Percentiles rank a stretch among this genome's conserved stretches.
These are phyloP conservation scores for Pseudococcus viburni DNA, from an alignment of 2,888 invertebrate genomes.

Conservation along the genomic window DNA sequence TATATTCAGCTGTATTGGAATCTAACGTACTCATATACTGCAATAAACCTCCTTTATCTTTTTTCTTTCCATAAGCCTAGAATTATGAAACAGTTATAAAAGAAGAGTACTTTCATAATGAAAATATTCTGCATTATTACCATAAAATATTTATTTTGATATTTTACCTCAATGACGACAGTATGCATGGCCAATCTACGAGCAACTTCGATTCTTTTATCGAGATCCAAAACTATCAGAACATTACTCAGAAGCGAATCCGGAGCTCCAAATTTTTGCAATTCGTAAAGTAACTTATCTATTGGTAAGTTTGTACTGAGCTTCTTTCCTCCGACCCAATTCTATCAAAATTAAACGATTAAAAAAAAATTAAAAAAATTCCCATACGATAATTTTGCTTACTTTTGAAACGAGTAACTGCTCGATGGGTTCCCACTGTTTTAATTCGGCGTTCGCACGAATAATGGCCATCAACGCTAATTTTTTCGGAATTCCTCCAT, in stretches of 20 bases:
- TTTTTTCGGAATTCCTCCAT: slow-evolving; percentile 54
- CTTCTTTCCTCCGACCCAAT: slow-evolving; percentile 73
- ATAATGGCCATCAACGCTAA: slow-evolving; percentile 22
- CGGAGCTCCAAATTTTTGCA: slow-evolving; percentile 72
- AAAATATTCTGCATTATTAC: too few relatives aligned
- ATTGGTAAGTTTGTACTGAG: slow-evolving; percentile 72
- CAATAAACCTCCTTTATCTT: slow-evolving; percentile 76
- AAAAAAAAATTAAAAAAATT: slow-evolving; percentile 65
- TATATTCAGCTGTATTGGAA: slow-evolving; percentile 80
- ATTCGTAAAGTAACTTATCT: slow-evolving; percentile 72
- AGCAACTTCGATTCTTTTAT: slow-evolving; percentile 77
- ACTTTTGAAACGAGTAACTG: slow-evolving; percentile 59
- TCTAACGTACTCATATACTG: slow-evolving; percentile 77
- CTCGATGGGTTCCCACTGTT: slow-evolving; percentile 53
- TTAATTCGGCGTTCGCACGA: slow-evolving; percentile 57
- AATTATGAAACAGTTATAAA: slow-evolving; percentile 39
- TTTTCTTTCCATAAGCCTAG: slow-evolving; percentile 74
- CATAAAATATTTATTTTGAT: background rate
- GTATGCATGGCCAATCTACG: slow-evolving; percentile 78
- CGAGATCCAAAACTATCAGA: slow-evolving; percentile 74
- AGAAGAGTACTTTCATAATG: too few relatives aligned
- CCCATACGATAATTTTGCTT: background rate
- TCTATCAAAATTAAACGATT: slow-evolving; percentile 70
- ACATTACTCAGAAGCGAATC: slow-evolving; percentile 74
- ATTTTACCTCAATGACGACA: slow-evolving; percentile 76